Percentiles rank a stretch among this genome's conserved stretches.
Evolutionary conservation across 2,113 vertebrate genomes (phyloP).

Genomic region (Thalassarche chlororhynchos): DNA sequence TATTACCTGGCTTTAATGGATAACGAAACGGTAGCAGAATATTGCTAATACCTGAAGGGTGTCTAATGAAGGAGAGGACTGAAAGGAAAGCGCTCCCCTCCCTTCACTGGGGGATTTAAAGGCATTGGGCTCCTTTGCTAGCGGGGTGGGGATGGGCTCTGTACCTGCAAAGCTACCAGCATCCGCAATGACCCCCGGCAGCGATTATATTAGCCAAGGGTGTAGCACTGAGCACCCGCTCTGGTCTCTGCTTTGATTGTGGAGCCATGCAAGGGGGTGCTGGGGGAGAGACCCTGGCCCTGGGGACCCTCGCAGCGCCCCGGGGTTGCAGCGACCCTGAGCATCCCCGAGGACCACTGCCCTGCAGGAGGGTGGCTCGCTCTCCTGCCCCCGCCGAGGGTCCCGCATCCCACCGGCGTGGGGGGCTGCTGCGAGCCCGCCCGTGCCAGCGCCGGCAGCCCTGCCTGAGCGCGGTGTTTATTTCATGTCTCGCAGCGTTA

Average conservation of each 20-base stretch:
- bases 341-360: neutral
- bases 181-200: slow-evolving; percentile 44
- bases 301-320: neutral
- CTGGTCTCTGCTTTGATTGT: fast-evolving
- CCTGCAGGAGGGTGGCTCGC: neutral
- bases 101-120: slow-evolving; percentile 52
- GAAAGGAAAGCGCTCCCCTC: slow-evolving; percentile 31
- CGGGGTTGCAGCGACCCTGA: neutral
- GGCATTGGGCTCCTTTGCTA: neutral
- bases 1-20: slow-evolving; percentile 75
- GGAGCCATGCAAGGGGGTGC: neutral
- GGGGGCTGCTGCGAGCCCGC: neutral
- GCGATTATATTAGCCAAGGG: neutral
- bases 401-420: fast-evolving
- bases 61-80: slow-evolving; percentile 70
- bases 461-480: neutral
- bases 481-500: neutral
- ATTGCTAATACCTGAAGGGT: slow-evolving; percentile 76
- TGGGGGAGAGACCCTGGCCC: neutral
- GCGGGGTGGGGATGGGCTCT: neutral
- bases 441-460: fast-evolving
- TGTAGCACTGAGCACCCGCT: neutral
- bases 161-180: neutral
- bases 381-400: neutral
- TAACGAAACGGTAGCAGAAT: slow-evolving; percentile 66